These are phyloP conservation scores for Eidolon dupreanum DNA, from an alignment of 2,797 vertebrate species.

Conservation along the genomic window DNA sequence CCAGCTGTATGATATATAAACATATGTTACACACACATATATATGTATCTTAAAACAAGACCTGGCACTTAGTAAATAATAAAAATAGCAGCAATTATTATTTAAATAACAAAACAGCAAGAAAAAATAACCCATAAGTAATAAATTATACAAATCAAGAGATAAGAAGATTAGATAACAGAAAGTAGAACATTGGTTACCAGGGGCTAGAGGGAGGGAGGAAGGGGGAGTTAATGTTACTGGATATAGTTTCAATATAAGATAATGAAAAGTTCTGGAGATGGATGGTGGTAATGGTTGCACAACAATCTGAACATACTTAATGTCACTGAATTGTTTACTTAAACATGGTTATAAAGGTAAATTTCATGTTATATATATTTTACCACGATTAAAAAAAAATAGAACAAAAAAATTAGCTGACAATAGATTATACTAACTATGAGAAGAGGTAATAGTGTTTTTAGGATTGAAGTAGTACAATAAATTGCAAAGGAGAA, in stretches of 20 bases:
- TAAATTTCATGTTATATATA: neutral
- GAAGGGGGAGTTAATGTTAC: neutral
- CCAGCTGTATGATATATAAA: neutral
- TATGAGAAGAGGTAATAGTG: neutral
- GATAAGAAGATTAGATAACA: neutral
- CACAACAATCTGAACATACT: neutral
- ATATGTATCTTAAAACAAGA: neutral
- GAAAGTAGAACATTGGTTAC: neutral
- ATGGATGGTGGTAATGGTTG: neutral
- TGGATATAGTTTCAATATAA: neutral
- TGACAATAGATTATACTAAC: neutral
- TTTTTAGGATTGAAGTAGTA: neutral
- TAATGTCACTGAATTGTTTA: neutral
- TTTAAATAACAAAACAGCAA: conserved; percentile 34
- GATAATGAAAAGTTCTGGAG: neutral
- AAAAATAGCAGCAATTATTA: neutral
- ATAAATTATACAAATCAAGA: neutral
- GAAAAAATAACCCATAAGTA: neutral
- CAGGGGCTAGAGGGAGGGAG: neutral
- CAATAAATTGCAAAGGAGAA: neutral
- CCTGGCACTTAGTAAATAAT: neutral
- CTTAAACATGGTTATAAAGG: neutral
- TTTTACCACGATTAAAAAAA: neutral
- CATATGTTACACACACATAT: neutral
- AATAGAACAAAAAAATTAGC: neutral